These are phyloP conservation scores for Tortrix viridana DNA, from an alignment of 2,888 invertebrate species.

Conservation along the genomic window DNA sequence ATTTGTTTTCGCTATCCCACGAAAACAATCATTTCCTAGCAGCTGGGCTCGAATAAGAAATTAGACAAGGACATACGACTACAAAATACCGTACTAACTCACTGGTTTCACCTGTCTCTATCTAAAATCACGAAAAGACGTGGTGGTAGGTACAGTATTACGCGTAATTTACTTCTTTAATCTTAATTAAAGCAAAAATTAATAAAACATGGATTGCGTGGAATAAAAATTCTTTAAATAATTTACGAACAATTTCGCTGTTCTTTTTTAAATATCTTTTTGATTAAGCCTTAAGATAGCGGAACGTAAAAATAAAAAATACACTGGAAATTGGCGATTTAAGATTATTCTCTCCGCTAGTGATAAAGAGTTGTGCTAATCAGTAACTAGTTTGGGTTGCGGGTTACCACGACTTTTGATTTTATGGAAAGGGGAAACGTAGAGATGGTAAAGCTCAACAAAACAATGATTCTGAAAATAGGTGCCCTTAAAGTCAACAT, in stretches of 20 bases:
- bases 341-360: neutral
- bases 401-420: too few species aligned
- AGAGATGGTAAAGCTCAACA: too few species aligned
- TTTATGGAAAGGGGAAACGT: too few species aligned
- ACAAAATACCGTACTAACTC: too few species aligned
- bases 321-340: conserved; percentile 39
- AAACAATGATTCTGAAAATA: too few species aligned
- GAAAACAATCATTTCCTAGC: neutral
- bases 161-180: neutral
- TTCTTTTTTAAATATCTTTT: conserved; percentile 42
- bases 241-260: conserved; percentile 40
- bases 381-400: too few species aligned
- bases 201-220: conserved; percentile 6
- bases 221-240: conserved; percentile 40
- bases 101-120: too few species aligned
- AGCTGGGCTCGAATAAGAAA: neutral
- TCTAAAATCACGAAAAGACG: too few species aligned
- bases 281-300: conserved; percentile 47
- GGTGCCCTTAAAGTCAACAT: too few species aligned
- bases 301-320: conserved; percentile 36
- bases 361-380: neutral
- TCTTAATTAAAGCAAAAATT: conserved; percentile 11
- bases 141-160: too few species aligned
- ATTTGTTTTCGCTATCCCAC: conserved; percentile 1
- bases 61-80: too few species aligned